Conservation (phyloP, 2,888 invertebrate species). For the Marronus borbonicus region DNA sequence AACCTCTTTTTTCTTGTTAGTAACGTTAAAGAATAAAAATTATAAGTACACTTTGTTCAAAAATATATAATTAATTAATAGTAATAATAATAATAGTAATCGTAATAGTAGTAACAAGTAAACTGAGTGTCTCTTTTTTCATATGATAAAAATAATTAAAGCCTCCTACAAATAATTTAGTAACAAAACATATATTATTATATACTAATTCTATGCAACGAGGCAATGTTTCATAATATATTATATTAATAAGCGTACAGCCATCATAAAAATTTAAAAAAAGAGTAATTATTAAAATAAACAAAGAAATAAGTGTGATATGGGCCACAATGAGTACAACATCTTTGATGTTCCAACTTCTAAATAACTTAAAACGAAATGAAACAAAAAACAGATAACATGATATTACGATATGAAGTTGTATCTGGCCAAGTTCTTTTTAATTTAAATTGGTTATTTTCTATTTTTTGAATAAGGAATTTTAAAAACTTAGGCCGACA, state of each 20-base stretch:
- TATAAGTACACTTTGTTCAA: conserved; percentile 67
- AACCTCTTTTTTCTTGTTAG: conserved; percentile 61
- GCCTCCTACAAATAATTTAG: conserved; percentile 69
- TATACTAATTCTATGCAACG: conserved; percentile 63
- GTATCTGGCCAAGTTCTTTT: conserved; percentile 31
- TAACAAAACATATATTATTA: conserved; percentile 53
- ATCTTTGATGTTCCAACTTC: conserved; percentile 56
- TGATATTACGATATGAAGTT: not conserved
- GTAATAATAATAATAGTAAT: conserved; percentile 50
- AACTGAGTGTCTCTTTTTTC: conserved; percentile 57
- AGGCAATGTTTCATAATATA: conserved; percentile 61
- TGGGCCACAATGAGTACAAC: conserved; percentile 54
- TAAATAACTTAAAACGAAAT: not conserved
- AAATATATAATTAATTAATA: conserved; percentile 48
- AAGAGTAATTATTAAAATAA: not conserved
- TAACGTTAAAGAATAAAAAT: conserved; percentile 65
- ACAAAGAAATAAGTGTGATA: conserved; percentile 36
- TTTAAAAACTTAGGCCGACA: conserved; percentile 64
- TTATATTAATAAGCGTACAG: conserved; percentile 64
- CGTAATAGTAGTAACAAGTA: conserved; percentile 58
- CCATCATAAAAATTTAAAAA: conserved; percentile 63
- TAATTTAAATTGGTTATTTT: not conserved
- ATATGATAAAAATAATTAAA: conserved; percentile 64
- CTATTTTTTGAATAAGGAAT: conserved; percentile 54
- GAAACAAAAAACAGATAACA: not conserved